Conservation (phyloP, 2,113 vertebrate genomes). For the Hiodon tergisus region DNA sequence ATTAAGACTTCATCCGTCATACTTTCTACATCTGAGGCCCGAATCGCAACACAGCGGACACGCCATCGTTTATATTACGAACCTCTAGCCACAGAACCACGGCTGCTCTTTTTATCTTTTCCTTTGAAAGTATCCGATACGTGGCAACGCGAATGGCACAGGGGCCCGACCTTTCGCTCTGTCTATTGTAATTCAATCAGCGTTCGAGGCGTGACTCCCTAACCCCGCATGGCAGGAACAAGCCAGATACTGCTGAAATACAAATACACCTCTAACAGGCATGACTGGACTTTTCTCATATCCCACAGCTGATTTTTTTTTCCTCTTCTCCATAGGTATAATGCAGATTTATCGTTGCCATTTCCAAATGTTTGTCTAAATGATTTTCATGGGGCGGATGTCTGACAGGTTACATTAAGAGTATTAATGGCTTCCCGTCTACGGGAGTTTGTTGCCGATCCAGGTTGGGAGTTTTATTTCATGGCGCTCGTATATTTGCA, state of each 20-base stretch:
- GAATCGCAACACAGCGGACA: no score
- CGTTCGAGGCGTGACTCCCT: constrained; percentile 65
- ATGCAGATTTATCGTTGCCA: constrained; percentile 55
- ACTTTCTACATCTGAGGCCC: no score
- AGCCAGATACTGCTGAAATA: constrained; percentile 51
- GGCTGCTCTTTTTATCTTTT: constrained; percentile 44
- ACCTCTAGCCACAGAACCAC: no score
- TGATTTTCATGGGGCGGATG: constrained; percentile 42
- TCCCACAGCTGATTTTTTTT: constrained; percentile 50
- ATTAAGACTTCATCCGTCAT: no score
- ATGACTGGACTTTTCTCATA: constrained; percentile 66
- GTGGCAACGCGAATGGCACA: constrained; percentile 50
- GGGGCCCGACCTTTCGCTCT: constrained; percentile 64
- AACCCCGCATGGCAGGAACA: constrained; percentile 55
- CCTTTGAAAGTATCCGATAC: constrained; percentile 29
- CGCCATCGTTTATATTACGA: no score
- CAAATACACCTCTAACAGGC: constrained; percentile 74
- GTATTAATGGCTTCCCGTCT: constrained; percentile 58
- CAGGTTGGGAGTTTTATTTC: constrained; percentile 21
- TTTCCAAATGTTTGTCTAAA: constrained; percentile 52
- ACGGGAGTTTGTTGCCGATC: constrained; percentile 1
- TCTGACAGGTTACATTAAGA: constrained; percentile 53
- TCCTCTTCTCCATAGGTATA: constrained; percentile 51
- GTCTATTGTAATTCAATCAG: constrained; percentile 75
- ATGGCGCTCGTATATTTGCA: neutral